These are phyloP conservation scores for Tenthredo notha DNA, from an alignment of 2,888 invertebrate genomes.

Conservation along the genomic window DNA sequence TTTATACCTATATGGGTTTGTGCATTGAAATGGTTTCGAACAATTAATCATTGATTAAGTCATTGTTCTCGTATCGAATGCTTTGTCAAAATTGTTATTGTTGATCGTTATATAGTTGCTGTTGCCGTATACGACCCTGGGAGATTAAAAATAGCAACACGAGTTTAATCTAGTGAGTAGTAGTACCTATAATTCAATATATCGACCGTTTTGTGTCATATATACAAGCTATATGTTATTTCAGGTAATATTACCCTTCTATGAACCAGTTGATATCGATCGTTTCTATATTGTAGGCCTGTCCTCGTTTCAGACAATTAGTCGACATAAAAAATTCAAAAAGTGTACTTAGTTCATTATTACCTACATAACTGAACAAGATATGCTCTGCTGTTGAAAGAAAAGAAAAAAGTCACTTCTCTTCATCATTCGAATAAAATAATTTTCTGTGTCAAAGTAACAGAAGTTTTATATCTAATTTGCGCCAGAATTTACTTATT, in stretches of 20 bases:
- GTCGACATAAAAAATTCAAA: neutral
- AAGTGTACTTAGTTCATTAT: neutral
- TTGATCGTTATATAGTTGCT: neutral
- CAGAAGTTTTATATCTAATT: neutral
- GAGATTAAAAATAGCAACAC: slow-evolving; percentile 8
- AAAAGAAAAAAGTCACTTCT: neutral
- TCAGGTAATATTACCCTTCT: neutral
- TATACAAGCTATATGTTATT: neutral
- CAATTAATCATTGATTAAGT: neutral
- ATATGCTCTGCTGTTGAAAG: neutral
- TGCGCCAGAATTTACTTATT: neutral
- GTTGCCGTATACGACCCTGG: neutral
- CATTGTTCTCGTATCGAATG: slow-evolving; percentile 1
- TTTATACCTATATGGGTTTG: neutral
- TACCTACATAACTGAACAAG: neutral
- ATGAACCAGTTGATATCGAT: slow-evolving; percentile 19
- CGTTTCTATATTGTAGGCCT: neutral
- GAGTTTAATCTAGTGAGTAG: neutral
- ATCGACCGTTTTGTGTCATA: neutral
- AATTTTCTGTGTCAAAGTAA: neutral
- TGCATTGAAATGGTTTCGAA: neutral
- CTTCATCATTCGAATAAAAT: neutral
- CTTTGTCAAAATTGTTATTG: neutral
- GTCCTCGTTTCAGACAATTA: slow-evolving; percentile 6
- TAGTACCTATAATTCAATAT: neutral